Percentiles rank a stretch among this genome's conserved stretches.
phyloP scores from a whole-genome alignment of 1,140 invertebrate species.

The Platyscapa corneri region DNA sequence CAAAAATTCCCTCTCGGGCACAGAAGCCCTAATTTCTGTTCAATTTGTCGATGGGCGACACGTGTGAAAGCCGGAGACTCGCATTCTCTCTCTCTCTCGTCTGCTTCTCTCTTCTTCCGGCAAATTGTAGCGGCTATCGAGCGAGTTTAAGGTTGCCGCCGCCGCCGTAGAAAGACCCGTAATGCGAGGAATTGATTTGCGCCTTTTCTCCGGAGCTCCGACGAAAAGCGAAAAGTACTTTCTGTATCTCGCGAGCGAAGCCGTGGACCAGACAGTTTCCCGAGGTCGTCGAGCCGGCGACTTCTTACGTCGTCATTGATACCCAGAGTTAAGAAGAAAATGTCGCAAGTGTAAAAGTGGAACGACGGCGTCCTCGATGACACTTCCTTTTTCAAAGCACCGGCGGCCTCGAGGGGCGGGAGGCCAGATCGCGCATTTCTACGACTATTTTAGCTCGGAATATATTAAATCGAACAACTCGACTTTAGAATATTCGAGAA shows the following conservation, averaged over 20 bases:
- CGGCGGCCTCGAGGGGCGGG: not conserved
- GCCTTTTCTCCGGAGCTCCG: slow-evolving; percentile 5
- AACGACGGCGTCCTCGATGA: slow-evolving; percentile 20
- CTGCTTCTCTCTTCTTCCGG: not conserved
- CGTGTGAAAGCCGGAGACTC: slow-evolving; percentile 14
- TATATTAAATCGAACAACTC: too few relatives aligned
- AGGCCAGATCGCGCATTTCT: too few relatives aligned
- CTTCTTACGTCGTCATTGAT: slow-evolving; percentile 3
- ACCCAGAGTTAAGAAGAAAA: not conserved
- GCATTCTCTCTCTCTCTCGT: not conserved
- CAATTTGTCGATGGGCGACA: slow-evolving; percentile 38
- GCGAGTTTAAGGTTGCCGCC: not conserved
- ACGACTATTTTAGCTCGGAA: not conserved
- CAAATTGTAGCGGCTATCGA: not conserved
- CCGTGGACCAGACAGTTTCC: not conserved
- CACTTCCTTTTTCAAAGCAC: not conserved
- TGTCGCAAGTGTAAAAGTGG: slow-evolving; percentile 20
- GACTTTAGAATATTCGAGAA: too few relatives aligned
- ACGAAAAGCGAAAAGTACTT: slow-evolving; percentile 14
- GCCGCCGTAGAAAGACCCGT: not conserved
- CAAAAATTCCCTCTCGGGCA: slow-evolving; percentile 31
- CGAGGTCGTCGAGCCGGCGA: not conserved
- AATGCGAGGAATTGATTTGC: slow-evolving; percentile 32
- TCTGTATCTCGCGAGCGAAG: not conserved
- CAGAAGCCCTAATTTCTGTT: slow-evolving; percentile 47